Evolutionary conservation across 37 sponge, comb jelly and placozoan genomes (phyloP).

Genomic region (Spongilla lacustris): DNA sequence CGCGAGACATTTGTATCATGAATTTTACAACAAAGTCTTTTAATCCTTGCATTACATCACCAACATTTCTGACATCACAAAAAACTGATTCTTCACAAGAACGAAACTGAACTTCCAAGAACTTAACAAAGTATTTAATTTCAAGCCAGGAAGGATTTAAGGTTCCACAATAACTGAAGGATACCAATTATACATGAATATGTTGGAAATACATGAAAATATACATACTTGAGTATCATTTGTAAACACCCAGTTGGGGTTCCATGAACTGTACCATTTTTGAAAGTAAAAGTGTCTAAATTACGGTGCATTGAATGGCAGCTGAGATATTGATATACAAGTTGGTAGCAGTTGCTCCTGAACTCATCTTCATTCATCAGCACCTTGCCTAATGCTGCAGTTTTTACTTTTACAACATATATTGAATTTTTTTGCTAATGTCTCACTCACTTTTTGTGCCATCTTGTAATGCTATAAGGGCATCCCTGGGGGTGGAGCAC

Average conservation of each 20-base stretch:
- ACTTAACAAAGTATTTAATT: constrained; percentile 80
- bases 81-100: constrained; percentile 66
- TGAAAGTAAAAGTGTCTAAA: constrained; percentile 45
- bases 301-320: background rate
- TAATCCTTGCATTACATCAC: constrained; percentile 52
- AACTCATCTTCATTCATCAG: constrained; percentile 51
- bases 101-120: constrained; percentile 71
- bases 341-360: constrained; percentile 41
- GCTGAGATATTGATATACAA: constrained; percentile 72
- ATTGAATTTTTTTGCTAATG: background rate
- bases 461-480: background rate
- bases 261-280: constrained; percentile 15
- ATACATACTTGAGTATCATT: constrained; percentile 31
- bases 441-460: background rate
- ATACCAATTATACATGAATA: background rate
- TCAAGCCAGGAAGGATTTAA: constrained; percentile 80
- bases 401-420: too few relatives aligned
- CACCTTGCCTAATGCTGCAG: background rate
- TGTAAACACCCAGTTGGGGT: too few relatives aligned
- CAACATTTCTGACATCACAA: constrained; percentile 37
- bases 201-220: background rate
- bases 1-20: constrained; percentile 85
- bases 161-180: constrained; percentile 35
- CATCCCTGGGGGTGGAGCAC: constrained; percentile 14
- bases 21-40: constrained; percentile 87